Evolutionary conservation across 1,140 invertebrate genomes (phyloP).

Genomic region (Neodiprion fabricii): DNA sequence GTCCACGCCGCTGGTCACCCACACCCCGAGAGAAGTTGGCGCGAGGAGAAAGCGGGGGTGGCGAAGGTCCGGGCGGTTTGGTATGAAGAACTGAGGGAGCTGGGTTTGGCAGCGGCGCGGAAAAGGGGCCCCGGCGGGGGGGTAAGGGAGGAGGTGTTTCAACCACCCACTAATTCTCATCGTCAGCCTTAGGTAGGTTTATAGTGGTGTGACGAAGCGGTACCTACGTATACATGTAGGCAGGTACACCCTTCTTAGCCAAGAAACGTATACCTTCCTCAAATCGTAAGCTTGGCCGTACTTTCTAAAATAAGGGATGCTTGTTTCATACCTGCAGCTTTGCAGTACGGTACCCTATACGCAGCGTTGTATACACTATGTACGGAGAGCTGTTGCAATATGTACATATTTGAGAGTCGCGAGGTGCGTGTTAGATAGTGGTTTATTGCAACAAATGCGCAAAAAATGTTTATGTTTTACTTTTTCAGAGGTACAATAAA

Average conservation of each 20-base stretch:
- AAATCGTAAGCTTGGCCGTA: not conserved
- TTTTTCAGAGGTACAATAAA: no score
- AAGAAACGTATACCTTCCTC: not conserved
- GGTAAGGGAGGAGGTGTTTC: constrained; percentile 9
- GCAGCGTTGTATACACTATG: no score
- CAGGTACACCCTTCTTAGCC: constrained; percentile 4
- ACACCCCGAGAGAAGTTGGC: constrained; percentile 54
- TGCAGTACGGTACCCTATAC: no score
- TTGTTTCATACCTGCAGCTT: not conserved
- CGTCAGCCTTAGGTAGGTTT: not conserved
- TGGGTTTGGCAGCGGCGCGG: constrained; percentile 23
- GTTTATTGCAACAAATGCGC: no score
- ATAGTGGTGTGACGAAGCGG: not conserved
- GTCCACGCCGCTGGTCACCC: constrained; percentile 47
- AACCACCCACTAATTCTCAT: constrained; percentile 1
- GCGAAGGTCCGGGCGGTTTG: constrained; percentile 16
- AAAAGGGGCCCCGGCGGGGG: constrained; percentile 29
- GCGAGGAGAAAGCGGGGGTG: constrained; percentile 28
- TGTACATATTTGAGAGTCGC: no score
- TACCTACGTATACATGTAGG: not conserved
- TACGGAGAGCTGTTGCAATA: no score
- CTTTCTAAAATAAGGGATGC: not conserved
- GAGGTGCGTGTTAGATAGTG: no score
- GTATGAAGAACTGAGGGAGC: not conserved
- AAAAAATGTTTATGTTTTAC: no score